Evolutionary conservation across 2,797 vertebrate species (phyloP).

Genomic region (Leuciscus waleckii): DNA sequence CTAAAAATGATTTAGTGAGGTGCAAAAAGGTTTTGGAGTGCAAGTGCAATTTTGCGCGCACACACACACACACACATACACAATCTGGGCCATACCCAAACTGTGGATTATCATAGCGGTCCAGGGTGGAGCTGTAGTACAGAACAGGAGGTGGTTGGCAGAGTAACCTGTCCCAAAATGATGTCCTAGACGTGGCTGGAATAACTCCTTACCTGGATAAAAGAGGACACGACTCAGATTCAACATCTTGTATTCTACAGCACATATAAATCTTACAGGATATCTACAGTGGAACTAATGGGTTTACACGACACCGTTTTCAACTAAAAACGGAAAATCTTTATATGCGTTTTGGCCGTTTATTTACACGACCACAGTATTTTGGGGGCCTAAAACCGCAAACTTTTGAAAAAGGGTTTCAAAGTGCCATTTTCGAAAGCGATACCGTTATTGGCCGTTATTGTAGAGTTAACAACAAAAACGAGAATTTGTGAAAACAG

Average conservation of each 20-base stretch:
- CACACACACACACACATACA: constrained; percentile 6
- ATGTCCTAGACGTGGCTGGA: constrained; percentile 47
- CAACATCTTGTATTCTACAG: not conserved
- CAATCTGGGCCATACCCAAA: constrained; percentile 65
- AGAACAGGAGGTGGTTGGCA: constrained; percentile 66
- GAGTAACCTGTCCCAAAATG: constrained; percentile 58
- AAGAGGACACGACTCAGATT: constrained; percentile 15
- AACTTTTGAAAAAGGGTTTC: not conserved
- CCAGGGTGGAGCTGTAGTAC: constrained; percentile 64
- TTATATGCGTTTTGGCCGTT: not conserved
- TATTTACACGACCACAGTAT: not conserved
- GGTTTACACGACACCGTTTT: not conserved
- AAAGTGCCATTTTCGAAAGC: not conserved
- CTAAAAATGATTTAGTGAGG: not conserved
- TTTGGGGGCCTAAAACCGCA: not conserved
- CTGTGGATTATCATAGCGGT: constrained; percentile 65
- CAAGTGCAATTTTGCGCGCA: not conserved
- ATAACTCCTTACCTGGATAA: constrained; percentile 34
- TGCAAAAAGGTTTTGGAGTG: not conserved
- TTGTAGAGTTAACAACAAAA: not conserved
- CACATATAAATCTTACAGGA: not conserved
- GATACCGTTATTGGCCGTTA: not conserved
- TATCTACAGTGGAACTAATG: not conserved
- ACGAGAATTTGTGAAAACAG: no score
- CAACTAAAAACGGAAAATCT: not conserved